phyloP scores from a whole-genome alignment of 2,888 invertebrate genomes.

The Cephus sareptanus region DNA sequence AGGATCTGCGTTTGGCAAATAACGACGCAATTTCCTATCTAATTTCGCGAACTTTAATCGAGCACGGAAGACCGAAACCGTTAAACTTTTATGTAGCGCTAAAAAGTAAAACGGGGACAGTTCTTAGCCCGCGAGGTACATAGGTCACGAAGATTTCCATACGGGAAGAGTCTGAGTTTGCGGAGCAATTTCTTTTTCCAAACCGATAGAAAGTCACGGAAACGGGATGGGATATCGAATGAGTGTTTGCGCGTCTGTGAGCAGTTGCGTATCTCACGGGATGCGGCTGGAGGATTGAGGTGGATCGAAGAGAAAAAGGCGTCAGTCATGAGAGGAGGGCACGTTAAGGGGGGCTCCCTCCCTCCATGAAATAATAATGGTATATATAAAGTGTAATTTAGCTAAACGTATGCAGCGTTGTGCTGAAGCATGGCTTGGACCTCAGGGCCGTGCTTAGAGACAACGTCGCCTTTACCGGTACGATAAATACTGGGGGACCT shows the following conservation, averaged over 20 bases:
- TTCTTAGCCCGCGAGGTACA: neutral
- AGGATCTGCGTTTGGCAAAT: neutral
- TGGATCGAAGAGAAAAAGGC: slow-evolving; percentile 45
- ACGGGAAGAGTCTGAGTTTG: neutral
- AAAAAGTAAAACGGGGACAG: neutral
- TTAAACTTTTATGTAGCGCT: neutral
- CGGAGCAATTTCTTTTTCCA: neutral
- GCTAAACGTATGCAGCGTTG: slow-evolving; percentile 61
- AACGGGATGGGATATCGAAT: slow-evolving; percentile 21
- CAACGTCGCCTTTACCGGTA: neutral
- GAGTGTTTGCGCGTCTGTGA: slow-evolving; percentile 24
- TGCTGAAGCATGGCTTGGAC: slow-evolving; percentile 46
- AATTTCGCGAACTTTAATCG: neutral
- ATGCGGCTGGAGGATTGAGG: slow-evolving; percentile 17
- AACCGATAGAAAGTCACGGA: slow-evolving; percentile 13
- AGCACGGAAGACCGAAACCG: neutral
- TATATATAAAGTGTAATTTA: slow-evolving; percentile 62
- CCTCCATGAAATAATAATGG: slow-evolving; percentile 59
- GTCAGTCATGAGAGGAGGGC: slow-evolving; percentile 53
- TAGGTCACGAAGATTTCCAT: neutral
- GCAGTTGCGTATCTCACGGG: neutral
- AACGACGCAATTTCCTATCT: neutral
- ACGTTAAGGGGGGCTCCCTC: slow-evolving; percentile 44
- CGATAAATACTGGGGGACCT: neutral
- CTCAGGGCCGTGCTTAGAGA: slow-evolving; percentile 48